Percentiles rank a stretch among this genome's conserved stretches.
These are phyloP conservation scores for Chouioia cunea DNA, from an alignment of 2,888 invertebrate genomes.

Conservation along the genomic window DNA sequence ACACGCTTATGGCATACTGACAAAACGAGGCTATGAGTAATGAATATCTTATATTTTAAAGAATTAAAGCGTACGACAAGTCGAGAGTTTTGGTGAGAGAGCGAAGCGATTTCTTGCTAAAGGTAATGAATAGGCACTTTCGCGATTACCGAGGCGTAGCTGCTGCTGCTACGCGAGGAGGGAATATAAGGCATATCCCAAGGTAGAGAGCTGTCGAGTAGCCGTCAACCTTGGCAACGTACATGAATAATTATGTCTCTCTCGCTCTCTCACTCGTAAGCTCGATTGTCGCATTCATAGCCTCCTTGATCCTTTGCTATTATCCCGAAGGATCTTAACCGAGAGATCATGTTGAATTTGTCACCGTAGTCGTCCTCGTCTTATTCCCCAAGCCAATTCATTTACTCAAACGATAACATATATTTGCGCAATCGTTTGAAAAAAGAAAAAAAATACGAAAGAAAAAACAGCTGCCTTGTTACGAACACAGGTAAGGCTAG, in stretches of 20 bases:
- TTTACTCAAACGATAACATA: background rate
- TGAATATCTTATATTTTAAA: background rate
- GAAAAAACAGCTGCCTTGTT: background rate
- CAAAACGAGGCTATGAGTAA: background rate
- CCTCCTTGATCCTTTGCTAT: constrained; percentile 45
- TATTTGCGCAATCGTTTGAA: constrained; percentile 3
- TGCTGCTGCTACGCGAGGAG: background rate
- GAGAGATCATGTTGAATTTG: constrained; percentile 52
- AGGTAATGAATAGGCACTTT: constrained; percentile 16
- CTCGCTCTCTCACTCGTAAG: too few relatives aligned
- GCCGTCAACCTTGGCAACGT: constrained; percentile 57
- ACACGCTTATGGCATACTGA: too few relatives aligned
- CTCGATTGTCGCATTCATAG: constrained; percentile 56
- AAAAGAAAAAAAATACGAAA: constrained; percentile 4
- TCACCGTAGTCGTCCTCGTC: constrained; percentile 53
- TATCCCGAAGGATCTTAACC: too few relatives aligned
- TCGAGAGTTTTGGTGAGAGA: background rate
- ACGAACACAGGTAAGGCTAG: too few relatives aligned
- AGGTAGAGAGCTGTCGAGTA: constrained; percentile 60
- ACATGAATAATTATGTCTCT: constrained; percentile 62
- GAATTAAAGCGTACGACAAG: background rate
- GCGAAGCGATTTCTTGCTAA: background rate
- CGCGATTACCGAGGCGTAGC: constrained; percentile 40
- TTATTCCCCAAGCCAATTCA: background rate
- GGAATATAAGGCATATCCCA: constrained; percentile 48